phyloP scores from a whole-genome alignment of 2,113 vertebrate species.

The Alectura lathami region DNA sequence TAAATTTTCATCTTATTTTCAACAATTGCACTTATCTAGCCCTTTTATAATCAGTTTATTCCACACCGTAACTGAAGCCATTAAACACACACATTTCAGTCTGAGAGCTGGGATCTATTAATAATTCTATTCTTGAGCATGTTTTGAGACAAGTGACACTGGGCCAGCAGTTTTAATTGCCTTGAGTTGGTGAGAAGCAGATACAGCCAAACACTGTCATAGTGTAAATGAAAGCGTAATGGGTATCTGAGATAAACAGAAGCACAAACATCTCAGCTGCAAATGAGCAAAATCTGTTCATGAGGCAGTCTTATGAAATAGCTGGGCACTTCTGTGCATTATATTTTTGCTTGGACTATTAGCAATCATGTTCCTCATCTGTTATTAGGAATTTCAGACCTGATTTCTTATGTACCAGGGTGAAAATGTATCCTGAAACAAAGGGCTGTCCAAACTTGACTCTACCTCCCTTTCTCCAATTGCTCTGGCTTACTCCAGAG shows the following conservation, averaged over 20 bases:
- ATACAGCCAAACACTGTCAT: slow-evolving; percentile 57
- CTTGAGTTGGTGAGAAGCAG: slow-evolving; percentile 57
- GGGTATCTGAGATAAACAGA: slow-evolving; percentile 54
- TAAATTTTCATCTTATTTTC: background rate
- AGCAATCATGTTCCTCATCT: background rate
- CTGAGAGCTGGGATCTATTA: background rate
- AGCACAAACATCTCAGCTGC: slow-evolving; percentile 56
- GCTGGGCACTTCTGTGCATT: slow-evolving; percentile 3
- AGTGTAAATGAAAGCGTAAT: slow-evolving; percentile 57
- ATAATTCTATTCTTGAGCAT: background rate
- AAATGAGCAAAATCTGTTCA: slow-evolving; percentile 67
- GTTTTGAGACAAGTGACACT: slow-evolving; percentile 46
- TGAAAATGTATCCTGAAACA: background rate
- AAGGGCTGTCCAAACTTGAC: background rate
- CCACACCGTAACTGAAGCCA: background rate
- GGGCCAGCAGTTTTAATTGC: slow-evolving; percentile 62
- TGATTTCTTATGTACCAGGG: background rate
- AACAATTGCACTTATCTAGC: background rate
- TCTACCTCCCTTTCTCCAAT: background rate
- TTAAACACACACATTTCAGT: slow-evolving; percentile 5
- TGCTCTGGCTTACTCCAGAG: background rate
- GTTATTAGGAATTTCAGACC: background rate
- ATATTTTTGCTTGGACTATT: background rate
- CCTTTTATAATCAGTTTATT: background rate
- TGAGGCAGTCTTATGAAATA: slow-evolving; percentile 32